Conservation (phyloP, 2,888 invertebrate genomes). For the Nomada ruficornis region DNA sequence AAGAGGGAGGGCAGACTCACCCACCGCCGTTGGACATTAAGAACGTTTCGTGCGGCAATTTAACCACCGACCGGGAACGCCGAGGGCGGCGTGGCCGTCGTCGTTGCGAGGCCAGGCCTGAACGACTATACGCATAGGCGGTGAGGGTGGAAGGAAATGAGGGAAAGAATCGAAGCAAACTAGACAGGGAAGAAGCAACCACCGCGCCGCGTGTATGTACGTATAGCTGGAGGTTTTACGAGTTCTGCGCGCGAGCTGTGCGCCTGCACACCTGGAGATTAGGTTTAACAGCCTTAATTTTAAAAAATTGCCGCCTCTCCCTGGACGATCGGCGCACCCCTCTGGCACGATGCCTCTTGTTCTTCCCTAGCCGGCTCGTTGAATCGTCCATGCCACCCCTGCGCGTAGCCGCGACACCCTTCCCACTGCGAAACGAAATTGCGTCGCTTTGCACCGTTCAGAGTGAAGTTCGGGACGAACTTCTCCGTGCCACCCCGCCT, state of each 20-base stretch:
- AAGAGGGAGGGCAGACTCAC: conserved; percentile 35
- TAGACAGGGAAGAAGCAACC: conserved; percentile 39
- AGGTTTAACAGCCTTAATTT: conserved; percentile 81
- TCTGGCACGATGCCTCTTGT: conserved; percentile 48
- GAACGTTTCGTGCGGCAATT: conserved; percentile 77
- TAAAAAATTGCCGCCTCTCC: conserved; percentile 76
- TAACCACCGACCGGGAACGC: conserved; percentile 69
- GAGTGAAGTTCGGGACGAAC: conserved; percentile 65
- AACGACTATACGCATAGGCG: conserved; percentile 29
- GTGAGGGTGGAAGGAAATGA: conserved; percentile 25
- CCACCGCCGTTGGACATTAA: conserved; percentile 74
- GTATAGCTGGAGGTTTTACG: conserved; percentile 69
- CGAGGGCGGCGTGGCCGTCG: conserved; percentile 63
- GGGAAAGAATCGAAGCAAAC: conserved; percentile 39
- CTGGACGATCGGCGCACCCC: conserved; percentile 40
- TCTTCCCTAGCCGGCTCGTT: conserved; percentile 54
- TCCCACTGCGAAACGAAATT: conserved; percentile 66
- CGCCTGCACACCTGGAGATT: conserved; percentile 76
- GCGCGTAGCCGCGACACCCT: conserved; percentile 15
- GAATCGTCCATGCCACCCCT: conserved; percentile 21
- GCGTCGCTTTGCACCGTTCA: conserved; percentile 70
- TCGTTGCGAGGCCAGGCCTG: conserved; percentile 54
- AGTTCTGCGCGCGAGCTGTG: conserved; percentile 61
- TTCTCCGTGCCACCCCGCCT: conserved; percentile 24
- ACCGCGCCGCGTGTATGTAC: not conserved